These are phyloP conservation scores for Plotosus lineatus DNA, from an alignment of 2,113 vertebrate genomes.

Conservation along the genomic window DNA sequence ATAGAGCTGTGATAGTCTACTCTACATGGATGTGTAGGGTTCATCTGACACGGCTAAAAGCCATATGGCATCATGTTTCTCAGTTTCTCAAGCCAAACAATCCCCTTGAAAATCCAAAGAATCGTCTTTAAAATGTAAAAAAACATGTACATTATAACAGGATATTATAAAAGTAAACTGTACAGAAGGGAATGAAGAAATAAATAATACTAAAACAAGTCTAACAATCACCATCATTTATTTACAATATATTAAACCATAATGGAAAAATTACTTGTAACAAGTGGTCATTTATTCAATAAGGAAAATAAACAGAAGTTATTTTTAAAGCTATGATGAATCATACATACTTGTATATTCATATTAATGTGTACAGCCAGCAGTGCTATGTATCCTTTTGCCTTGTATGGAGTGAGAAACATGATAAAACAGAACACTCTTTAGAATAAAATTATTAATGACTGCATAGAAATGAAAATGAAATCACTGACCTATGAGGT, in stretches of 20 bases:
- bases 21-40: neutral
- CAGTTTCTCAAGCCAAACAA: neutral
- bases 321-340: conserved; percentile 70
- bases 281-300: conserved; percentile 74
- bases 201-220: conserved; percentile 41
- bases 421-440: conserved; percentile 50
- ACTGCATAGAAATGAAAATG: conserved; percentile 67
- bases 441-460: conserved; percentile 58
- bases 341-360: conserved; percentile 70
- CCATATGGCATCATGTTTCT: neutral
- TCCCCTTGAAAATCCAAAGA: conserved; percentile 21
- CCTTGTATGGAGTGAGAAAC: conserved; percentile 46
- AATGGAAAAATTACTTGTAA: conserved; percentile 73
- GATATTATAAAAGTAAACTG: neutral
- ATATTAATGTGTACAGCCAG: conserved; percentile 68
- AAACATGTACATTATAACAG: neutral
- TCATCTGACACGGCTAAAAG: neutral
- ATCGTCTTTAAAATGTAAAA: neutral
- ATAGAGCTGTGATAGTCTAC: neutral
- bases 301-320: conserved; percentile 72
- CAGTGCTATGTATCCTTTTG: conserved; percentile 53
- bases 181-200: conserved; percentile 21
- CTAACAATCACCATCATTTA: conserved; percentile 75
- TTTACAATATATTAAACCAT: conserved; percentile 81
- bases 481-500: conserved; percentile 53